These are phyloP conservation scores for Peromyscus californicus DNA, from an alignment of 2,113 vertebrate genomes.

Conservation along the genomic window DNA sequence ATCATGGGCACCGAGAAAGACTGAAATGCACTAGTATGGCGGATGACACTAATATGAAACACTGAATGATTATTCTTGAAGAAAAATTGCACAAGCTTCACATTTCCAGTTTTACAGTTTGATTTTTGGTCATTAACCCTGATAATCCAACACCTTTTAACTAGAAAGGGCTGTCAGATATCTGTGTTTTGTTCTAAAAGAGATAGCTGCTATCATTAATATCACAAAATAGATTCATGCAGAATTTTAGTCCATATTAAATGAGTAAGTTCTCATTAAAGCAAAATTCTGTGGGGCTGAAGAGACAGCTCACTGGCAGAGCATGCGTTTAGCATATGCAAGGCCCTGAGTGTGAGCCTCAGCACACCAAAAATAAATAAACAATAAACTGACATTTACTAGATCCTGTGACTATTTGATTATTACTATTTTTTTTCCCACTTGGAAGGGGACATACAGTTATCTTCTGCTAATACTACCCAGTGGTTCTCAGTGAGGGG, in stretches of 20 bases:
- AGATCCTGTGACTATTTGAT: background rate
- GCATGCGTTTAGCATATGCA: background rate
- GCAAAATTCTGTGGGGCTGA: background rate
- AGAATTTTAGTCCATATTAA: constrained; percentile 33
- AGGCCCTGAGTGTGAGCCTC: background rate
- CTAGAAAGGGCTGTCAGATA: background rate
- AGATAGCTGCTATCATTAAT: constrained; percentile 13
- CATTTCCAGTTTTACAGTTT: constrained; percentile 26
- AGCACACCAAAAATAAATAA: background rate
- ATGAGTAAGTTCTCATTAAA: background rate
- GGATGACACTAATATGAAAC: background rate
- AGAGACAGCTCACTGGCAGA: background rate
- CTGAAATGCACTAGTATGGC: background rate
- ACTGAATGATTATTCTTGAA: constrained; percentile 8
- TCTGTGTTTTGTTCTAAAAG: constrained; percentile 48
- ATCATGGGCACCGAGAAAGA: background rate
- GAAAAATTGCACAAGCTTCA: background rate
- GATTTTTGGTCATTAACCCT: constrained; percentile 48
- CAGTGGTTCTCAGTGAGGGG: background rate
- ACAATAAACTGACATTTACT: background rate
- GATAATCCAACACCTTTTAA: constrained; percentile 15
- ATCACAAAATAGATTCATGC: background rate
- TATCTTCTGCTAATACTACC: background rate
- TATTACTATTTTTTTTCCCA: background rate
- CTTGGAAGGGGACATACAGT: background rate